Percentiles rank a stretch among this genome's conserved stretches.
Conservation (phyloP, 2,797 vertebrate species). For the Myripristis jacobus region DNA sequence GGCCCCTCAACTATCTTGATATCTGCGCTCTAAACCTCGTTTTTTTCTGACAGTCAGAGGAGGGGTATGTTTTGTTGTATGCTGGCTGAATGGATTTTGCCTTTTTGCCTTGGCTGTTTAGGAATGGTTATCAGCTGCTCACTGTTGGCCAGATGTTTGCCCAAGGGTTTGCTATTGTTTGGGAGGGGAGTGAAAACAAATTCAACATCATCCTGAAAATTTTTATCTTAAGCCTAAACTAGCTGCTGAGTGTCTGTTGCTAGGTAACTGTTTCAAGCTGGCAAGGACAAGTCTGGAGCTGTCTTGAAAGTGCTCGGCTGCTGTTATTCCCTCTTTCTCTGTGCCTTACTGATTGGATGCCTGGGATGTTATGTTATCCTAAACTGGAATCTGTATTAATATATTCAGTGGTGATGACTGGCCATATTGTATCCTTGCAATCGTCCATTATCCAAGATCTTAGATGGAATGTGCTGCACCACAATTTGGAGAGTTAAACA, state of each 20-base stretch:
- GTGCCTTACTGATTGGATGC: constrained; percentile 31
- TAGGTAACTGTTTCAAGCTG: constrained; percentile 80
- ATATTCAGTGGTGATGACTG: not conserved
- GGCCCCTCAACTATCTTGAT: constrained; percentile 27
- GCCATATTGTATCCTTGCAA: not conserved
- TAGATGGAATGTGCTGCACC: not conserved
- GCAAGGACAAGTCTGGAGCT: constrained; percentile 68
- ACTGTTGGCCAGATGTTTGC: constrained; percentile 53
- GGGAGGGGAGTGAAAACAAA: constrained; percentile 40
- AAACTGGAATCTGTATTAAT: constrained; percentile 18
- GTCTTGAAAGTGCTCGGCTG: constrained; percentile 57
- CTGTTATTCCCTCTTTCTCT: constrained; percentile 56
- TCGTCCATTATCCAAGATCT: not conserved
- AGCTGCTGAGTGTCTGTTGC: constrained; percentile 79
- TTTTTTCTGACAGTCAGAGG: constrained; percentile 15
- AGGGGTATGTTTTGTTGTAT: constrained; percentile 35
- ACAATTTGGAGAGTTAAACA: not conserved
- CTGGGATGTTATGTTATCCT: constrained; percentile 14
- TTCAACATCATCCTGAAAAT: constrained; percentile 66
- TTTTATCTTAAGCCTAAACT: constrained; percentile 75
- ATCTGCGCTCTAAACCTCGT: constrained; percentile 41
- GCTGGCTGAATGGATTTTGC: constrained; percentile 9
- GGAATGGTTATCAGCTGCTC: constrained; percentile 35
- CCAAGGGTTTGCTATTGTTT: constrained; percentile 46
- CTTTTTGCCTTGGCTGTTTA: constrained; percentile 25